phyloP scores from a whole-genome alignment of 1,140 invertebrate genomes.

The Laupala kohalensis region DNA sequence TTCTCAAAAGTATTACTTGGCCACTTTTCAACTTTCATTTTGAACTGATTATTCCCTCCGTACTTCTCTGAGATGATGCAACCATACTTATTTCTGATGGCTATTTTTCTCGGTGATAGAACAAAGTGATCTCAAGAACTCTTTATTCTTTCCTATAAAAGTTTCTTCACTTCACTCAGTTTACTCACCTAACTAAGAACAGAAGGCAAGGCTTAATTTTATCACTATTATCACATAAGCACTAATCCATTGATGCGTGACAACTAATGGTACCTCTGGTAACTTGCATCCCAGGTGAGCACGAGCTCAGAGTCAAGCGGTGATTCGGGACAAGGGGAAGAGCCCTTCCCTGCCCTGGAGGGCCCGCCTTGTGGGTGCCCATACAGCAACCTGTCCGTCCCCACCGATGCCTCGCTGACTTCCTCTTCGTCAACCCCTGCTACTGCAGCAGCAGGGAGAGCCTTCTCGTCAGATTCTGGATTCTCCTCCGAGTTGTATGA shows the following conservation, averaged over 20 bases:
- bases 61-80: too few relatives aligned
- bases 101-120: too few relatives aligned
- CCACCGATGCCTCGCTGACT: conserved; percentile 21
- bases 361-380: conserved; percentile 10
- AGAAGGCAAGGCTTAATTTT: background rate
- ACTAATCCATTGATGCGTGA: background rate
- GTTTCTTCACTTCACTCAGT: too few relatives aligned
- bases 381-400: background rate
- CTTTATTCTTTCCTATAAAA: too few relatives aligned
- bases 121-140: too few relatives aligned
- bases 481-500: conserved; percentile 26
- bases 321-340: conserved; percentile 10
- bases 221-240: too few relatives aligned
- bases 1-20: background rate
- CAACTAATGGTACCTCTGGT: background rate
- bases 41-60: too few relatives aligned
- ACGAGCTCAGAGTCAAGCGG: conserved; percentile 6
- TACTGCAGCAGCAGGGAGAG: conserved; percentile 26
- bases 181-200: too few relatives aligned
- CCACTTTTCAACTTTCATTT: too few relatives aligned
- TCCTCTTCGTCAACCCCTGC: conserved; percentile 19
- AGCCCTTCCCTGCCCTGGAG: background rate
- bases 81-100: too few relatives aligned
- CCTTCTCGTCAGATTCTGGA: conserved; percentile 39
- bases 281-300: conserved; percentile 5